Conservation (phyloP, 2,113 vertebrate genomes). For the Genyomyrus donnyi region DNA sequence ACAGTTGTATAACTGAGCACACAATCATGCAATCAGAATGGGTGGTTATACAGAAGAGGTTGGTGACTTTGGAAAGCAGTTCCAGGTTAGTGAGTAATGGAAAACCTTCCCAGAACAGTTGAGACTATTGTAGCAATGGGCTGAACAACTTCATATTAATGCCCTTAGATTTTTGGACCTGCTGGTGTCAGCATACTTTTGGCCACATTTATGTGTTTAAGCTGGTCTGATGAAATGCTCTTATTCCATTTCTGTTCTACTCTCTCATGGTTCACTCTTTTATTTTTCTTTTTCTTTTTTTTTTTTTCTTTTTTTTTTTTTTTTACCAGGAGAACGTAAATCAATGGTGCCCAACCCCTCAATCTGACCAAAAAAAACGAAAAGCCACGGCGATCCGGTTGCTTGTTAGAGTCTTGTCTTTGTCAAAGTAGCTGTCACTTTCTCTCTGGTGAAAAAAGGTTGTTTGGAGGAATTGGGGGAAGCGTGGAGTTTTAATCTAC, state of each 20-base stretch:
- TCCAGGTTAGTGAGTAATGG: neutral
- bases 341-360: neutral
- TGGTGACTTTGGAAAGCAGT: neutral
- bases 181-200: neutral
- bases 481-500: neutral
- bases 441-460: neutral
- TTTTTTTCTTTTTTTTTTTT: neutral
- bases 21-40: neutral
- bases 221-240: neutral
- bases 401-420: neutral
- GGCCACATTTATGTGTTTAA: neutral
- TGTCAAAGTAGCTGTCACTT: neutral
- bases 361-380: neutral
- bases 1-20: neutral
- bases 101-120: neutral
- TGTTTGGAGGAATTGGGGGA: neutral
- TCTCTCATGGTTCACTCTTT: neutral
- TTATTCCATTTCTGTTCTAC: neutral
- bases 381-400: neutral
- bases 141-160: neutral
- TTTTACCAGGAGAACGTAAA: neutral
- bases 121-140: neutral
- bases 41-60: neutral
- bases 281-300: neutral
- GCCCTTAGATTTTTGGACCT: neutral